Percentiles rank a stretch among this genome's conserved stretches.
phyloP scores from a whole-genome alignment of 2,797 vertebrate species.

The Paedocypris micromegethes region DNA sequence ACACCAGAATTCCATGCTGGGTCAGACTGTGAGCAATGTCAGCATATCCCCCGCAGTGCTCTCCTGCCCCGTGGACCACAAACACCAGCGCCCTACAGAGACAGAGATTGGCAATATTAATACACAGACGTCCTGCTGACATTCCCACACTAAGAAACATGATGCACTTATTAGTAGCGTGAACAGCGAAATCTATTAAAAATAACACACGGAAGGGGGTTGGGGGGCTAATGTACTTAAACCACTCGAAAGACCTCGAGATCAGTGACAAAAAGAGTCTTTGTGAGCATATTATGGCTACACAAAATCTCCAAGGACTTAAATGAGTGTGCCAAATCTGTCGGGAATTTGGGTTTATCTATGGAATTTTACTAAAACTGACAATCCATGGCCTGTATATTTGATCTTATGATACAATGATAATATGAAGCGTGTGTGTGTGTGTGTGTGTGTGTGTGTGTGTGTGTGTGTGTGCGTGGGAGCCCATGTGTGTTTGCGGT shows the following conservation, averaged over 20 bases:
- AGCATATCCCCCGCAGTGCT: constrained; percentile 85
- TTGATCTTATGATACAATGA: too few relatives aligned
- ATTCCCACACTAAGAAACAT: constrained; percentile 17
- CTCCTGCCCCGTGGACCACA: constrained; percentile 85
- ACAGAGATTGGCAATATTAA: too few relatives aligned
- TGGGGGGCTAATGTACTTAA: background rate
- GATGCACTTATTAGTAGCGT: constrained; percentile 1
- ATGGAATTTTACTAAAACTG: constrained; percentile 9
- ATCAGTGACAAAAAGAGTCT: constrained; percentile 33
- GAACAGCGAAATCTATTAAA: constrained; percentile 13
- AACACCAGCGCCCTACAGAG: constrained; percentile 92
- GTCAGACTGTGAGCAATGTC: constrained; percentile 82
- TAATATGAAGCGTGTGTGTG: too few relatives aligned
- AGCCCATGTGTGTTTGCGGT: constrained; percentile 10
- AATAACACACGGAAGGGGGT: background rate
- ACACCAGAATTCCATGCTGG: constrained; percentile 78
- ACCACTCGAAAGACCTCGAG: constrained; percentile 7
- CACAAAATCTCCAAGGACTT: constrained; percentile 22
- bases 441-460: too few relatives aligned
- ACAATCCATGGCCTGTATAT: background rate
- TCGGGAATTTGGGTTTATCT: background rate
- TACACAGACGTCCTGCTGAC: constrained; percentile 26
- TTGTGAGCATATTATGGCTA: constrained; percentile 28
- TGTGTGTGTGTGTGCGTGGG: too few relatives aligned
- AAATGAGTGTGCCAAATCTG: too few relatives aligned